These are phyloP conservation scores for Gallinago jamesoni DNA, from an alignment of 2,113 vertebrate species.

Conservation along the genomic window DNA sequence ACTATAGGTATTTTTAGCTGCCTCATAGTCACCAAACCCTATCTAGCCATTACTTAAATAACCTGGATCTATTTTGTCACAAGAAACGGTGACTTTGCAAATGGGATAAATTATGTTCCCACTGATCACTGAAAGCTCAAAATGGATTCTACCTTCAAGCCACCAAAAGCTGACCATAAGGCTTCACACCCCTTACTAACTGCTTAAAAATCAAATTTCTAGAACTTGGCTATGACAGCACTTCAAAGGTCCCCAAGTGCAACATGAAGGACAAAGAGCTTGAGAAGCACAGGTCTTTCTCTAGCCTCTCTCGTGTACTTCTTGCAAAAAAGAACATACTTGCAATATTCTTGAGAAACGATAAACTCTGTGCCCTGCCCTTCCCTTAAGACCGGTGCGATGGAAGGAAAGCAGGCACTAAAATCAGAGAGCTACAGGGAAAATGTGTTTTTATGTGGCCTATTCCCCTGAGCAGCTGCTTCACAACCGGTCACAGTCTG, in stretches of 20 bases:
- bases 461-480: background rate
- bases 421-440: background rate
- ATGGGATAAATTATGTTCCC: background rate
- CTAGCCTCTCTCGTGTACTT: background rate
- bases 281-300: background rate
- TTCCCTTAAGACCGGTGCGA: background rate
- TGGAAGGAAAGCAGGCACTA: background rate
- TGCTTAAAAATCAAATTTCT: background rate
- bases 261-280: background rate
- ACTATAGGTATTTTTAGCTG: background rate
- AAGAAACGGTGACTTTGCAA: background rate
- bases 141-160: background rate
- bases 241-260: background rate
- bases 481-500: background rate
- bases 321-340: background rate
- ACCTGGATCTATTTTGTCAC: background rate
- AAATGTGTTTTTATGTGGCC: background rate
- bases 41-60: background rate
- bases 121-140: background rate
- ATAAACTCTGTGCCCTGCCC: background rate
- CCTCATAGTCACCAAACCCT: background rate
- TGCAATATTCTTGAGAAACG: background rate
- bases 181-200: background rate
- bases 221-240: background rate
- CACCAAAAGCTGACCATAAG: background rate